Evolutionary conservation across 2,888 invertebrate genomes (phyloP), one percentile per base, ranked within the genome.

Genomic region (Agrilus mali): DNA sequence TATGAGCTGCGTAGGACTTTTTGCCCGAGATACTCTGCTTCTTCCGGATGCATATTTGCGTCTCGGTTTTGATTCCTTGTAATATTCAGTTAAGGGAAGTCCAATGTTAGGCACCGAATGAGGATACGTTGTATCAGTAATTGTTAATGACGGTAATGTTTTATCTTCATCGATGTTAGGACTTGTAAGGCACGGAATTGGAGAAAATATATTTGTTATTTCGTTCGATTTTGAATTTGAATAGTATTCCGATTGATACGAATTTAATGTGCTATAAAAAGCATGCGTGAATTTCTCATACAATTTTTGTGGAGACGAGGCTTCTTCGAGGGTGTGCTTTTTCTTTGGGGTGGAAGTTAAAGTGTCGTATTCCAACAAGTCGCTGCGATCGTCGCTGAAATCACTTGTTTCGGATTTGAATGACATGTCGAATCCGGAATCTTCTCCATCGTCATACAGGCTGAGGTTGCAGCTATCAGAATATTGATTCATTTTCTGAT

Each of bases 1-100:
- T 55, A 86, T 69, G 8, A 94, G 77, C 66, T 93, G 81, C 6
- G 80, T 72, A 0, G 87, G 87, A 61, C 86, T 83, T 65, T 80
- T 82, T 49, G 81, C 80, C 51, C 87, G 72, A 0, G 84, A 77
- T 4, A 80, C 77, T 53, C 82, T 68, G 59, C 81, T 77, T 60
- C 82, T 72, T 49, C 82, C 80, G 59, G 84, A 78, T 44, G 86
- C 76, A 64, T 82, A 78, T 68, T 84, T 79, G 41, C 80, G 72
- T 58, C 81, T 82, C 2, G 74, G 75, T 47, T 77, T 72, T 56
- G 69, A 33, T 59, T 65, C 45, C 59, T 50, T 55, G 45, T 53
- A 55, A 44, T 59, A 56, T 41, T 61, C 57, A n/a, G 55, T 47
- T 47, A 62, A 60, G 16, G 57, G 55, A 17, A 37, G 38, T 7